Evolutionary conservation across 2,888 invertebrate species (phyloP), one percentile per base, ranked within the genome.

Genomic region (Conops quadrifasciatus): DNA sequence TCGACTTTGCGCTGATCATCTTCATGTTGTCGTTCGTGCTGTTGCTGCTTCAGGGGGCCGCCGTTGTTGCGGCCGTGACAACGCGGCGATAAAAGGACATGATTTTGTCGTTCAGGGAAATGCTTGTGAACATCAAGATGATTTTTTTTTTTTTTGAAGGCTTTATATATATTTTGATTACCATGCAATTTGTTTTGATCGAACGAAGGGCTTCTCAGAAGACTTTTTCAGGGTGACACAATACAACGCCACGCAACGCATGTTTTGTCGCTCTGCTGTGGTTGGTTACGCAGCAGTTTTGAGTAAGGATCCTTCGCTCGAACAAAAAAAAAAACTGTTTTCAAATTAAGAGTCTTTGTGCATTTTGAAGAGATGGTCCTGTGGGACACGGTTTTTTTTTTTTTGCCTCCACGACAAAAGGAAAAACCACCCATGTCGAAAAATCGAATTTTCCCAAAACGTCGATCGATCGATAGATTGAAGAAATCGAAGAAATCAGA

Each of bases 121-220:
- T 36, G 60, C 19, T 62, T 36, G 21, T 16, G 24, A 56, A 43
- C 51, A 51, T 56, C 16, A 19, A 36, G 43, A 19, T 36, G 4
- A 60, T 72, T 72, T 65, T 36, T 72, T 56, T 62, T 72, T 36
- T 58, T 64, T 67, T 36, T 36, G 36, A 36, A 36, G 24, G 13
- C 2, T 67, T 63, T 19, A 58, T 30, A 56, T 24, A 19, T 51
- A 24, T 26, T 43, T 58, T 53, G 81, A 80, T 80, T 80, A 80
- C 82, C 75, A 75, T 76, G 80, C 80, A 82, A 82, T 82, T 80
- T 80, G 81, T 81, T 77, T 81, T 81, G 80, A 80, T 70, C 43
- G 66, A 45, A 36, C 56, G 67, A 73, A 59, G 16, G 47, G 19
- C 49, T 65, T 67, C 58, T 51, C 36, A 26, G 43, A 30, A 53